Percentiles rank a stretch among this genome's conserved stretches.
Conservation (phyloP, 2,113 vertebrate genomes). For the Nyctibius bracteatus region DNA sequence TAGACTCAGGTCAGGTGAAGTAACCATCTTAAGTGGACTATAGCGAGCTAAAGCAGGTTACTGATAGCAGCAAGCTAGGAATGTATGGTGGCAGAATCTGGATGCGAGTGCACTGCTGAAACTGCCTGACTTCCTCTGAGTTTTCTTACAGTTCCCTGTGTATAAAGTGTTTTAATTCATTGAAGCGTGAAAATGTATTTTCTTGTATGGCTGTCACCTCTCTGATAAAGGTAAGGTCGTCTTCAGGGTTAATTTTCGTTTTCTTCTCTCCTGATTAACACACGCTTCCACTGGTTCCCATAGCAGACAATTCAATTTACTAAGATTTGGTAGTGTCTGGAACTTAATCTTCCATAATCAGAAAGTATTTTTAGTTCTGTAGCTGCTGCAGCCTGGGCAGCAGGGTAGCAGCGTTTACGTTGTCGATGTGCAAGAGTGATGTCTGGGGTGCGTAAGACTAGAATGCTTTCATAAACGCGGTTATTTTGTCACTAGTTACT, state of each 20-base stretch:
- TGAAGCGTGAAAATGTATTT: background rate
- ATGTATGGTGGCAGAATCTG: background rate
- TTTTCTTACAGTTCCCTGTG: background rate
- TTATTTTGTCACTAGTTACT: background rate
- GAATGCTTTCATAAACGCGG: background rate
- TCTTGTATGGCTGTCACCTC: background rate
- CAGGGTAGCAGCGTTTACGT: background rate
- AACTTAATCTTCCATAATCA: background rate
- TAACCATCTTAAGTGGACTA: background rate
- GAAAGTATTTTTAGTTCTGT: background rate
- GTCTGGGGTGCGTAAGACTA: background rate
- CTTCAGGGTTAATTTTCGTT: background rate
- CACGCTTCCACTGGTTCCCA: background rate
- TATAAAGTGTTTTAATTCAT: background rate
- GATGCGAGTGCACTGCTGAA: background rate
- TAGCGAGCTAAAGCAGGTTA: background rate
- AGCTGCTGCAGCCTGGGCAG: background rate
- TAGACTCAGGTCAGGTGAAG: constrained; percentile 74
- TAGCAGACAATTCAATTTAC: background rate
- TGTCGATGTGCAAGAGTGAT: background rate
- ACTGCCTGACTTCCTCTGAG: background rate
- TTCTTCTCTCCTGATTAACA: background rate
- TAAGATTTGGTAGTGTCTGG: background rate
- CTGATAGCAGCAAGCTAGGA: background rate
- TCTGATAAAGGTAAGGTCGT: background rate